Conservation (phyloP, 1,140 invertebrate genomes). For the Megalopta genalis region DNA sequence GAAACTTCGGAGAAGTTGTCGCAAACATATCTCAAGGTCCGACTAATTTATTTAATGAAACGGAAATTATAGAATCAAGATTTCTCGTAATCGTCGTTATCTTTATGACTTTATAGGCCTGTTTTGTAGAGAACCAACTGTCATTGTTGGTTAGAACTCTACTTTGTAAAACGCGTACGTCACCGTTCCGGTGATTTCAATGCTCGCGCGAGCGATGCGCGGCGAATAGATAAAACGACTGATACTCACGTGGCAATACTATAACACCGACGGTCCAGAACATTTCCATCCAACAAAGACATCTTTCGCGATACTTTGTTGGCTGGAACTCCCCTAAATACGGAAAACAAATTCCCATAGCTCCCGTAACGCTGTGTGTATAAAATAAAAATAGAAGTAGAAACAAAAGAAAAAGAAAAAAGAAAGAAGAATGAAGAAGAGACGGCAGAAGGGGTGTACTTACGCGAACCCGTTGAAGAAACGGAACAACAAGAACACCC, state of each 20-base stretch:
- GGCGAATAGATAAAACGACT: background rate
- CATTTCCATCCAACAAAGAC: slow-evolving; percentile 90
- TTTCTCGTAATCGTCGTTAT: too few relatives aligned
- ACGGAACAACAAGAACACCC: slow-evolving; percentile 87
- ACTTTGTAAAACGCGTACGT: too few relatives aligned
- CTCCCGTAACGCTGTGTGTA: slow-evolving; percentile 84
- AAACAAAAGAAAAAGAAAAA: slow-evolving; percentile 10
- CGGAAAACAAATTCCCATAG: slow-evolving; percentile 88
- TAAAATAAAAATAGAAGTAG: slow-evolving; percentile 31
- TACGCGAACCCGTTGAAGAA: slow-evolving; percentile 93
- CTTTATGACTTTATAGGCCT: too few relatives aligned
- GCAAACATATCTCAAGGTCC: too few relatives aligned
- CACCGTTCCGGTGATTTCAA: too few relatives aligned
- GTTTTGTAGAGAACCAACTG: too few relatives aligned
- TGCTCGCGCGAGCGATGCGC: too few relatives aligned
- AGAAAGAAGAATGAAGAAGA: background rate
- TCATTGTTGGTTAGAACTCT: too few relatives aligned
- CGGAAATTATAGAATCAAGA: too few relatives aligned
- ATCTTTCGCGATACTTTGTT: slow-evolving; percentile 86
- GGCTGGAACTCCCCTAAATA: slow-evolving; percentile 89
- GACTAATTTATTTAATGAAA: too few relatives aligned
- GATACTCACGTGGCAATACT: slow-evolving; percentile 83
- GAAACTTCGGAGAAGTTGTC: too few relatives aligned
- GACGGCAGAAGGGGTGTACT: slow-evolving; percentile 74
- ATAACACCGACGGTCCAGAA: slow-evolving; percentile 89